Base-by-base conservation (phyloP, 2,888 invertebrate genomes). In the Sinhomidia bicolor region DNA sequence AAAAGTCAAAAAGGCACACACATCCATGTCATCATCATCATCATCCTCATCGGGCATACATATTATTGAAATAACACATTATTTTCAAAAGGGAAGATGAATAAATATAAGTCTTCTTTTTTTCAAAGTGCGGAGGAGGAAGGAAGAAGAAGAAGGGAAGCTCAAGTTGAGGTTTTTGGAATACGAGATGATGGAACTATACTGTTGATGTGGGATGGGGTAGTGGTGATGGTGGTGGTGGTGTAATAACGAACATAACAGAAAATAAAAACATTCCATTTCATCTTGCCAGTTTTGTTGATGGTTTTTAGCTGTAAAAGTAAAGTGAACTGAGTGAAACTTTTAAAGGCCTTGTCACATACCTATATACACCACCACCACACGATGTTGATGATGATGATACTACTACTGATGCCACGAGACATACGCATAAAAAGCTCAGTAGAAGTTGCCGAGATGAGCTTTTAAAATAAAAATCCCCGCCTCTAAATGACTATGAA, bases 401-500 rank as follows among this genome's bases (percentile, higher is more conserved):
- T 57, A 10, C 5, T 5, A 41, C 5, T 41, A 17, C 32, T 32
- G 29, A 54, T 47, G 79, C 79, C 79, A 80, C 79, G 79, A 80
- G 79, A 80, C 79, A 80, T 20, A 76, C 29, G n/a, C 76, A 29
- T 51, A 51, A 76, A 76, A 51, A n/a, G 54, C 57, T 32, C 57
- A 57, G 32, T 14, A 54, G 78, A 71, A 44, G 54, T 54, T 78
- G 78, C 78, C 78, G 78, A 78, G 78, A 78, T 54, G 80, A 60
- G 80, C 80, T 57, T 60, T 57, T 60, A 60, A 80, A 80, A 80
- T 57, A 80, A 88, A 76, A 82, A n/a, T 82, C 87, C 82, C 87
- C 82, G 82, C 76, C 87, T 88, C 87, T 74, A 88, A 88, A 88
- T 82, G 82, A 82, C 82, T 82, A 88, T 82, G 87, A 88, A 88